A percentile compares a stretch with the other conserved stretches of the same genome.
These are phyloP conservation scores for Plecotus auritus DNA, from an alignment of 2,113 vertebrate genomes.

Conservation along the genomic window DNA sequence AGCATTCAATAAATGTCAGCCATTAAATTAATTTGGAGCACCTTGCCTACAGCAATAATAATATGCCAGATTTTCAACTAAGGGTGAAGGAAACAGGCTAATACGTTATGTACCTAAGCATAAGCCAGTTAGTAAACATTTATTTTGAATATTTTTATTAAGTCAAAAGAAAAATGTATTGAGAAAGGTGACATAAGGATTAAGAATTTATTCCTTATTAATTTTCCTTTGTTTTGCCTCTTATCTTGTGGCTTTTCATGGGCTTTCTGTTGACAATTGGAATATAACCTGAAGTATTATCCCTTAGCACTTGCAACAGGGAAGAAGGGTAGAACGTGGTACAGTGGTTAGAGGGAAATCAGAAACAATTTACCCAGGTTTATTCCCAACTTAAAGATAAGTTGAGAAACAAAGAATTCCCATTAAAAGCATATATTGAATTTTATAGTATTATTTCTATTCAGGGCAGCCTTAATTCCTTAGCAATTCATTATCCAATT, in stretches of 20 bases:
- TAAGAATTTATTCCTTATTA: neutral
- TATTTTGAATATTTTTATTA: neutral
- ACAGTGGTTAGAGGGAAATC: neutral
- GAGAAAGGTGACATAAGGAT: neutral
- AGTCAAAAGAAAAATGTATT: neutral
- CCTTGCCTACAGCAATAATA: neutral
- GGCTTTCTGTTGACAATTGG: neutral
- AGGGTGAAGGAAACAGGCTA: neutral
- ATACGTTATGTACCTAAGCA: neutral
- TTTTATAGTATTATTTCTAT: neutral
- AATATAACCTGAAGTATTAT: neutral
- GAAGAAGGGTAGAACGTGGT: neutral
- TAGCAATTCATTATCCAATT: neutral
- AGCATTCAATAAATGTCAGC: neutral
- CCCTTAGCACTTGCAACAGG: neutral
- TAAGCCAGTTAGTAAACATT: neutral
- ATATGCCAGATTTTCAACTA: neutral
- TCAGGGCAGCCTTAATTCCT: neutral
- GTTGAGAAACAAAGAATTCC: neutral
- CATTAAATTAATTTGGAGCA: neutral
- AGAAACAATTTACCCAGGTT: neutral
- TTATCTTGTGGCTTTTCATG: neutral
- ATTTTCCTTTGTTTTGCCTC: neutral
- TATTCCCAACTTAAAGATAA: neutral
- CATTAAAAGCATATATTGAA: neutral